phyloP scores from a whole-genome alignment of 1,140 invertebrate genomes.

The Ditylenchus dipsaci region DNA sequence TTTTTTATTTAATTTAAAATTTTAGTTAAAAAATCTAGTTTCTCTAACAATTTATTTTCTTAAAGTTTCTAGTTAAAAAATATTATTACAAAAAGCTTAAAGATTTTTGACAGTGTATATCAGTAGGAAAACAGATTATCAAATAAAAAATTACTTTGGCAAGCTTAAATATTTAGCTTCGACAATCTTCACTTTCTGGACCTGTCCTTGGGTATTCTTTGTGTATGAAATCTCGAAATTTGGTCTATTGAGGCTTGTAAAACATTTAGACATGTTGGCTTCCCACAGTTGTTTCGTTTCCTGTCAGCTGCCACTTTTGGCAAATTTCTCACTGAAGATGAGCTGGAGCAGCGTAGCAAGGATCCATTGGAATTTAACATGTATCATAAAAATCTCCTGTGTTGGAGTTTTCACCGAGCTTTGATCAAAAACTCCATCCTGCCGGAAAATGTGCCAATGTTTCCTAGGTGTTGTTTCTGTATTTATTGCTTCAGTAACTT shows the following conservation, averaged over 20 bases:
- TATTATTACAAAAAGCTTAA: too few species aligned
- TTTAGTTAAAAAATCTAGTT: too few species aligned
- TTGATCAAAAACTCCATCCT: slow-evolving; percentile 6
- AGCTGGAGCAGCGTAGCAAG: slow-evolving; percentile 49
- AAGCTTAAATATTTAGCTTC: slow-evolving; percentile 24
- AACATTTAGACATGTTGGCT: slow-evolving; percentile 65
- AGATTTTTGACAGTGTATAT: too few species aligned
- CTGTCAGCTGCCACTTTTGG: slow-evolving; percentile 75
- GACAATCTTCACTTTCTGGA: slow-evolving; percentile 9
- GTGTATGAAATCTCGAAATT: too few species aligned
- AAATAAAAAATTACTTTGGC: neutral
- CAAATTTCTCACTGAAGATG: slow-evolving; percentile 64
- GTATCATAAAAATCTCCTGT: slow-evolving; percentile 71
- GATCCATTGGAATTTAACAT: slow-evolving; percentile 64
- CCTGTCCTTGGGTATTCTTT: neutral
- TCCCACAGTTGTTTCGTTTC: slow-evolving; percentile 73
- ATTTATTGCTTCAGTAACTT: too few species aligned
- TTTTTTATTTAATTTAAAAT: too few species aligned
- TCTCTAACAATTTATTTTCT: too few species aligned
- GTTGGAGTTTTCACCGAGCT: slow-evolving; percentile 70
- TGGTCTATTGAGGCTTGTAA: too few species aligned
- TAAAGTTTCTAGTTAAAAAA: too few species aligned
- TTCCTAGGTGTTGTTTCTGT: neutral
- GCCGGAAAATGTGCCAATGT: slow-evolving; percentile 2
- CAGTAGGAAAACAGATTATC: too few species aligned